Base-by-base conservation (phyloP, 2,888 invertebrate species). In the Acrocyrtus sp. region DNA sequence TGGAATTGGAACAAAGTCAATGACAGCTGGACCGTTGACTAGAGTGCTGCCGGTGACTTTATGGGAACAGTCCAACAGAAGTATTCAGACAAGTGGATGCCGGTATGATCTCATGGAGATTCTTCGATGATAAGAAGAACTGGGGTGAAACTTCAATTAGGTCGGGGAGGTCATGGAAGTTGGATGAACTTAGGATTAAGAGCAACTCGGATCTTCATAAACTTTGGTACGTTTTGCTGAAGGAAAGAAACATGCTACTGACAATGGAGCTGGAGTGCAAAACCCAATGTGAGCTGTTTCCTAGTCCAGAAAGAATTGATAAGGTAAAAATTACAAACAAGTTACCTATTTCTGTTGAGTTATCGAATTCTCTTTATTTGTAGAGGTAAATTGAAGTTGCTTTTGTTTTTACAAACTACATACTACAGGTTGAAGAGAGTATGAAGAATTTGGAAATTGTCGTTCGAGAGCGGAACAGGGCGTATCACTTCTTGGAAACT, bases 181-280 rank as follows among this genome's bases (percentile, higher is more conserved):
- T 87, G 66, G 96, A 96, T 77, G 99, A 99, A 84, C 86, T 99
- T 21, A 88, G 99, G 82, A 89, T 98, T 54, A 99, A 98, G 85
- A 95, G 95, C 53, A 98, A 97, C 84, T 87, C 90, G 57, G 99
- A 99, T 85, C 87, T 99, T 68, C 99, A 99, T 84, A 97, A 98
- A 86, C 86, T 99, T 72, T 99, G 99, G 98, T 93, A 87, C 85
- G 88, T 93, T 17, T 86, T 99, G 67, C 85, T 98, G 61, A 99
- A 98, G 86, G 99, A 99, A 85, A 88, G 91, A 63, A 99, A 99
- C 84, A 98, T 98, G 98, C 86, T 99, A 19, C 85, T 95, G 76
- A 98, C 98, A 1, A 97, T 98, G 98, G 94, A 97, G 85, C 89
- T 94, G 75, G 92, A 91, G 84, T 89, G 89, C 84, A 89, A 90